Percentiles rank a stretch among this genome's conserved stretches.
Conservation (phyloP, 2,888 invertebrate genomes). For the Sphaerophoria rueppellii region DNA sequence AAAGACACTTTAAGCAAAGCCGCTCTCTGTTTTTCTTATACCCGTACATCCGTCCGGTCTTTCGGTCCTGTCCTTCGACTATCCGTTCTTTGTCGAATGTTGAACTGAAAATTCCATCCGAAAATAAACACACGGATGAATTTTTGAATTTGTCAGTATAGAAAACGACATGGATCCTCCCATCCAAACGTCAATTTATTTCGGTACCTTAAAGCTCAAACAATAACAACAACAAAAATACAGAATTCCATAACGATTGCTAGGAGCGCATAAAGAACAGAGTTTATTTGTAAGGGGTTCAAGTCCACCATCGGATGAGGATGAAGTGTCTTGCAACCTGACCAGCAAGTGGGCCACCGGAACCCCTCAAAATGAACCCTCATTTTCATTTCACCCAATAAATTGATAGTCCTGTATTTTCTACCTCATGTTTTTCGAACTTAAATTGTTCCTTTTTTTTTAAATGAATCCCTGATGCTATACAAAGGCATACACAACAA, state of each 20-base stretch:
- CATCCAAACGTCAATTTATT: slow-evolving; percentile 30
- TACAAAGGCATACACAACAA: background rate
- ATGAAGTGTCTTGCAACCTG: slow-evolving; percentile 34
- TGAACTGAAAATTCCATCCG: background rate
- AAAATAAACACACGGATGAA: slow-evolving; percentile 7
- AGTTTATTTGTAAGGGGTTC: background rate
- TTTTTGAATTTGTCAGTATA: slow-evolving; percentile 18
- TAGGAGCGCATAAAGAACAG: background rate
- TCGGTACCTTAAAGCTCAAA: background rate
- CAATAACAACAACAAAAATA: slow-evolving; percentile 13
- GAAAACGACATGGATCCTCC: background rate
- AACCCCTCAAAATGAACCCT: slow-evolving; percentile 54
- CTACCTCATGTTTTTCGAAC: slow-evolving; percentile 27
- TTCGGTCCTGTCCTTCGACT: background rate
- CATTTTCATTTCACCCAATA: slow-evolving; percentile 63
- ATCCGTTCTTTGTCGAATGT: background rate
- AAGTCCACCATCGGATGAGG: background rate
- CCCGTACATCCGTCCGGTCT: background rate
- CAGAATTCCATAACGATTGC: slow-evolving; percentile 22
- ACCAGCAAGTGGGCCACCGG: slow-evolving; percentile 5
- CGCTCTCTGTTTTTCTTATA: background rate
- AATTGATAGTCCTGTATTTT: slow-evolving; percentile 54
- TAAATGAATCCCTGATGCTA: background rate
- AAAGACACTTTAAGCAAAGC: slow-evolving; percentile 54
- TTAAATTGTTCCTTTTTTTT: slow-evolving; percentile 13